phyloP scores from a whole-genome alignment of 2,888 invertebrate genomes.

The Trichogramma evanescens region DNA sequence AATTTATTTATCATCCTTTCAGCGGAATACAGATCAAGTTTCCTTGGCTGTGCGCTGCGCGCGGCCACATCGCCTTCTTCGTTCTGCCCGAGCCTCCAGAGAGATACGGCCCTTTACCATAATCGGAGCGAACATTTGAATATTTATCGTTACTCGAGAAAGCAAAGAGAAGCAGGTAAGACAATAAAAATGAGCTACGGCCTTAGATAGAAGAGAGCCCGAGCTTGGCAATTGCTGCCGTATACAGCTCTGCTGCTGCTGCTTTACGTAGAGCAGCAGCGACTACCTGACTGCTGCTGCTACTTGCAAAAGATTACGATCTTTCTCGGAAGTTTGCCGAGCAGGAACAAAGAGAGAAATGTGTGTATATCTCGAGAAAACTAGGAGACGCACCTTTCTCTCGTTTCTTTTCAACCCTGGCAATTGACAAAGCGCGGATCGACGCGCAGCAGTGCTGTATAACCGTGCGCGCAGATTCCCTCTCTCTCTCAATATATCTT shows the following conservation, averaged over 20 bases:
- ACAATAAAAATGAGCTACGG: too few species aligned
- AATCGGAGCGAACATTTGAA: conserved; percentile 16
- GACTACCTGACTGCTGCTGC: too few species aligned
- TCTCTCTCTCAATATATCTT: too few species aligned
- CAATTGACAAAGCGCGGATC: conserved; percentile 3
- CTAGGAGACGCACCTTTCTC: neutral
- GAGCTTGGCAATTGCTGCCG: too few species aligned
- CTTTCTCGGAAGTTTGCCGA: conserved; percentile 10
- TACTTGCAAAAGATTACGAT: conserved; percentile 7
- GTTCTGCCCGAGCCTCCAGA: neutral
- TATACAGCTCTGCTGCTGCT: too few species aligned
- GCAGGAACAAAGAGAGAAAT: neutral
- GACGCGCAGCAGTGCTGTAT: too few species aligned
- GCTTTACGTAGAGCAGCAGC: too few species aligned
- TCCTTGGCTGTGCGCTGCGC: too few species aligned
- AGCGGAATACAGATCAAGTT: neutral
- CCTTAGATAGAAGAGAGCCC: too few species aligned
- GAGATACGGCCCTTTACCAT: conserved; percentile 5
- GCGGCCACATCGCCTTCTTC: too few species aligned
- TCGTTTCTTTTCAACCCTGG: neutral
- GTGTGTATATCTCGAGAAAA: neutral
- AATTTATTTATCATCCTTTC: neutral
- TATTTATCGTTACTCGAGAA: conserved; percentile 7
- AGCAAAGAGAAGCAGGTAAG: too few species aligned
- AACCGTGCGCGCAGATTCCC: too few species aligned